Evolutionary conservation across 2,797 vertebrate species (phyloP).

Genomic region (Perodicticus potto): DNA sequence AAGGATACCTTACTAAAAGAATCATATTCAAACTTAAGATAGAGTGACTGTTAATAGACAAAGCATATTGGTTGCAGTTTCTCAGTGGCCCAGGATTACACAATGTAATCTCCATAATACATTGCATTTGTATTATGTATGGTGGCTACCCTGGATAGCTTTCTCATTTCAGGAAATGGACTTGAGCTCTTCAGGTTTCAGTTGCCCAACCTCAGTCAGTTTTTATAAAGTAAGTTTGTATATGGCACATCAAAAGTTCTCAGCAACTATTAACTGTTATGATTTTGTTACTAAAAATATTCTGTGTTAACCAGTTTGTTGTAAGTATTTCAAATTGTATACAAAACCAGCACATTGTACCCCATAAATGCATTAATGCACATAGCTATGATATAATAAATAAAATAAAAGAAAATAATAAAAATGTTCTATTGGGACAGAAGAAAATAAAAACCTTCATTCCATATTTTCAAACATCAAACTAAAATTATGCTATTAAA

Average conservation of each 20-base stretch:
- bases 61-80: not conserved
- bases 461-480: not conserved
- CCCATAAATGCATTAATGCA: too few species aligned
- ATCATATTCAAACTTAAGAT: not conserved
- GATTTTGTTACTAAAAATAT: constrained; percentile 14
- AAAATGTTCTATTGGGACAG: not conserved
- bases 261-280: not conserved
- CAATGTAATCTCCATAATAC: too few species aligned
- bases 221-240: not conserved
- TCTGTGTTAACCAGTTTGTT: too few species aligned
- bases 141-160: not conserved
- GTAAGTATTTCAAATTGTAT: too few species aligned
- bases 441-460: constrained; percentile 24
- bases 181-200: not conserved
- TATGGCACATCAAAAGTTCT: not conserved
- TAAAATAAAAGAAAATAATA: not conserved
- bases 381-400: too few species aligned
- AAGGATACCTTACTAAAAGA: not conserved
- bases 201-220: not conserved
- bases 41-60: not conserved
- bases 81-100: not conserved
- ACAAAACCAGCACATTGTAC: too few species aligned
- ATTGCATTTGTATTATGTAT: not conserved
- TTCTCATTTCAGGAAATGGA: not conserved
- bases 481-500: not conserved